Evolutionary conservation across 2,797 vertebrate species (phyloP), one percentile per base, ranked within the genome.

Genomic region (Mycteria americana): DNA sequence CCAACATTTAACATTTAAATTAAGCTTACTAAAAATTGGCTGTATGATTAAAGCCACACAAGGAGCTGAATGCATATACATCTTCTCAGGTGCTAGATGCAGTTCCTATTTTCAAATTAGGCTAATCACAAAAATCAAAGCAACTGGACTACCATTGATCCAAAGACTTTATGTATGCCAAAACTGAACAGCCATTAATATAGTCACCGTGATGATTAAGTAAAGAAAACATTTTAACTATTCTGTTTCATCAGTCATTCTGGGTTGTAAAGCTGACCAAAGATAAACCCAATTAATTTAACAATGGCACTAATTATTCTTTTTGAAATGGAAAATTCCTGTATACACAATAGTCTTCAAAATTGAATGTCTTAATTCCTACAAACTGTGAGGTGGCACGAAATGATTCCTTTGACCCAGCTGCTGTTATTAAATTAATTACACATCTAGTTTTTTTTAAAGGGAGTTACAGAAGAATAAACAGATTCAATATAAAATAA

Each of bases 401-500:
- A 93, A 97, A 91, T 68, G 93, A 93, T 92, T 87, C 77, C 67
- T 92, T 85, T 89, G 94, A 96, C 93, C 84, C 68, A 92, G 25
- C 75, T 84, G 75, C 93, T 77, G 65, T 81, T 93, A 95, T 77
- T 79, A 93, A 95, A 96, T 92, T 96, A 97, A 97, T 95, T 92
- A 91, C 28, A 45, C 17, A 0, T 68, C 13, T 35, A 54, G 69
- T 56, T 87, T 72, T 53, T 75, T 22, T 51, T 70, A 92, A 59
- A 69, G 18, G 12, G 48, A 87, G 60, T 75, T 59, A 27, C 24
- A 4, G n/a, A 68, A 88, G 63, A 62, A 78, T 73, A 83, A 88
- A 82, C 50, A 75, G 43, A 9, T 15, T 24, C 28, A 62, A n/a
- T 23, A 70, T 41, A 68, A 88, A 78, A n/a, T n/a, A n/a, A n/a